Evolutionary conservation across 2,113 vertebrate species (phyloP), one percentile per base, ranked within the genome.

Genomic region (Acrocephalus arundinaceus): DNA sequence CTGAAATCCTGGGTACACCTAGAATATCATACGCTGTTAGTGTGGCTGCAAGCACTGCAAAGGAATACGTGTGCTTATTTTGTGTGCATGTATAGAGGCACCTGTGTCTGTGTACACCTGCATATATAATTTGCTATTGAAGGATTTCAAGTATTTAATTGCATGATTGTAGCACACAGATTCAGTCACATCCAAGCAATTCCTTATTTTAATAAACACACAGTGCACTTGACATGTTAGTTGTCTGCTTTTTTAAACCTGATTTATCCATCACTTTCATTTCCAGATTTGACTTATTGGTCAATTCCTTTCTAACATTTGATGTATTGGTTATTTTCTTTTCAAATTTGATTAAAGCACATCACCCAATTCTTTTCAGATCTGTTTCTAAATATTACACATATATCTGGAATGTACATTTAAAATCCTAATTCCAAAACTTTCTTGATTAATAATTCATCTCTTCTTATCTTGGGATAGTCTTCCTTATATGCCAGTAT

Each of bases 281-380:
- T 97, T 97, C 93, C 72, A 96, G 85, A 95, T 97, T 97, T 98
- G 94, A 98, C 97, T 97, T 97, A 97, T 89, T 92, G 84, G 90
- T 92, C 95, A 97, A 98, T 97, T 98, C 88, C 96, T 97, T 97
- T 95, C 97, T 89, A 85, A 93, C 67, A 95, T 97, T 96, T 97
- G 97, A 98, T 96, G 89, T 93, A 97, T 89, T 94, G 89, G 95
- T 94, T 78, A 97, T 98, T 98, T 98, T 96, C 91, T 97, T 97
- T 97, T 97, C 93, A 87, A 95, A 97, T 96, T 97, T 98, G 96
- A 97, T 98, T 97, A 98, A 97, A 98, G 93, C 77, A 97, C 75
- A 96, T 97, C 92, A 92, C 90, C 79, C 89, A 96, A 97, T 91
- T 92, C 85, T 93, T 97, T 97, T 95, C 75, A 94, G 88, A 97